phyloP scores from a whole-genome alignment of 2,797 vertebrate genomes.

The Antennarius maculatus region DNA sequence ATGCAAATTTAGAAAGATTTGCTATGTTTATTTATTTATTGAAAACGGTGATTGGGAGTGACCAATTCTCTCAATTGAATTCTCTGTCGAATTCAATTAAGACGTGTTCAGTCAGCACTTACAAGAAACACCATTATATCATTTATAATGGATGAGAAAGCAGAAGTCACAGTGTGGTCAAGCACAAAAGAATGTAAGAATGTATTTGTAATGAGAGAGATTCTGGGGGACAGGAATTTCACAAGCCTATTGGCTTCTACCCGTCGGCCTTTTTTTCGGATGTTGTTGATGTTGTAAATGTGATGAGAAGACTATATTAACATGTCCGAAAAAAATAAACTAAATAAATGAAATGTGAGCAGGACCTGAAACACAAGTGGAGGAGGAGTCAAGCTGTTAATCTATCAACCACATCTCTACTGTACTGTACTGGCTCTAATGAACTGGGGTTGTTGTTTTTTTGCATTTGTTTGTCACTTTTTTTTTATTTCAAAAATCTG shows the following conservation, averaged over 20 bases:
- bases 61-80: no score
- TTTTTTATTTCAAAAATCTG: no score
- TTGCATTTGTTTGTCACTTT: no score
- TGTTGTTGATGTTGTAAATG: background rate
- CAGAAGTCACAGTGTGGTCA: constrained; percentile 2
- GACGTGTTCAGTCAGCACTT: constrained; percentile 12
- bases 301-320: no score
- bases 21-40: background rate
- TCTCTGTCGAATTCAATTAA: no score
- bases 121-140: constrained; percentile 27
- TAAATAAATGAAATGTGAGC: background rate
- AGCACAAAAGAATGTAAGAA: background rate
- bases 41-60: no score
- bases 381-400: constrained; percentile 40
- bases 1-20: constrained; percentile 20
- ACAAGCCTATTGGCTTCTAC: no score
- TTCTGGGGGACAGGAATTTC: constrained; percentile 10
- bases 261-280: constrained; percentile 18
- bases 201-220: background rate
- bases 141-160: constrained; percentile 27
- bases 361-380: constrained; percentile 17
- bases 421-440: no score
- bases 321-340: background rate
- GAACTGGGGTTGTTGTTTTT: no score
- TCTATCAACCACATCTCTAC: no score